Base-by-base conservation (phyloP, 2,113 vertebrate genomes). In the Numenius arquata region DNA sequence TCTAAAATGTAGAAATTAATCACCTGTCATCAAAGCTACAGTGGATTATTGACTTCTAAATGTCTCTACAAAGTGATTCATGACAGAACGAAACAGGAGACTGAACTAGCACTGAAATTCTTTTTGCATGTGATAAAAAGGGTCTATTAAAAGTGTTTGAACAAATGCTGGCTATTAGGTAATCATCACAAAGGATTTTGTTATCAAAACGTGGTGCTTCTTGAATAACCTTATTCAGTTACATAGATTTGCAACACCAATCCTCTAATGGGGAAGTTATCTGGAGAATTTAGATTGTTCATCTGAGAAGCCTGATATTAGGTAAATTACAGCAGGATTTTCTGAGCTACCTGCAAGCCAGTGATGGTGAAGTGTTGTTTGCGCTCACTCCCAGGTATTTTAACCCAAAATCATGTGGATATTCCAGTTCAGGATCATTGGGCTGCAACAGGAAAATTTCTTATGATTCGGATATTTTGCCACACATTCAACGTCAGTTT, bases 1-100 rank as follows among this genome's bases (percentile, higher is more conserved):
- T 98, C 97, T 98, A 98, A 98, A 98, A 98, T 98, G 98, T 98
- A 98, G 98, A 98, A 98, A 98, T 98, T 98, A 98, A 98, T 98
- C 98, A 98, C 98, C 98, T 98, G 98, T 98, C 98, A 98, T 98
- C 98, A 98, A 98, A 98, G 97, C 98, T 97, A 98, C 98, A 98
- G 98, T 98, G 97, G 98, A 98, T 98, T 98, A 98, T 98, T 98
- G 98, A 98, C 98, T 98, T 98, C 98, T 98, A 98, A 98, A 98
- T 98, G 98, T 98, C 98, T 98, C 98, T 98, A 97, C 97, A 92
- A 98, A 98, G 98, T 98, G 98, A 98, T 98, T 98, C 98, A 98
- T 98, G 98, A 98, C 97, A 98, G 97, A 98, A 98, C 97, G 98
- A 98, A 98, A 97, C 97, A 97, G 96, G 97, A 98, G 97, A 98